phyloP scores from a whole-genome alignment of 2,113 vertebrate genomes.

The Equus quagga region DNA sequence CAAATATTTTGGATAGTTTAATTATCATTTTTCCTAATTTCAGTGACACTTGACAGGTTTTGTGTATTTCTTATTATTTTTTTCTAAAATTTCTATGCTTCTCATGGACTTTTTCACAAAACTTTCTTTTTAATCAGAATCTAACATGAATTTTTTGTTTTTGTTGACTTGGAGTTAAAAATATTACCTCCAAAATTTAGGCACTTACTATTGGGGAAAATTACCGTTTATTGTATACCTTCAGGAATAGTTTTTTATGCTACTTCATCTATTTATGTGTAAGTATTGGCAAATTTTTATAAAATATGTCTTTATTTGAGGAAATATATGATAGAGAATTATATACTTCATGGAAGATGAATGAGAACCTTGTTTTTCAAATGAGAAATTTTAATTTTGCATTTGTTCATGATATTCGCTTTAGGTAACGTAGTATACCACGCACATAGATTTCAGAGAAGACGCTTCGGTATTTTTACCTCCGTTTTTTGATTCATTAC shows the following conservation, averaged over 20 bases:
- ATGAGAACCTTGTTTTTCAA: not conserved
- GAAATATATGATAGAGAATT: not conserved
- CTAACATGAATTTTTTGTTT: not conserved
- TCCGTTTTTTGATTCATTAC: not conserved
- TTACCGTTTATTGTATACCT: not conserved
- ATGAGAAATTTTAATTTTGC: not conserved
- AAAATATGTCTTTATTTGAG: not conserved
- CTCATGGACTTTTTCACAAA: not conserved
- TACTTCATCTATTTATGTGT: not conserved
- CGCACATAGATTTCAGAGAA: not conserved
- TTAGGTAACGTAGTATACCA: not conserved
- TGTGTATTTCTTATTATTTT: not conserved
- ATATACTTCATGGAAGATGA: not conserved
- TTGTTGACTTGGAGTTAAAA: not conserved
- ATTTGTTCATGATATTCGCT: not conserved
- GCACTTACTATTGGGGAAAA: not conserved
- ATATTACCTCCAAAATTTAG: not conserved
- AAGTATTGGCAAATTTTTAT: not conserved
- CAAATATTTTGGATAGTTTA: not conserved
- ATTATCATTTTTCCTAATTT: constrained; percentile 37
- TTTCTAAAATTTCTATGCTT: not conserved
- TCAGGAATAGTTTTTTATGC: not conserved
- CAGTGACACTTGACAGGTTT: not conserved
- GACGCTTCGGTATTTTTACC: not conserved
- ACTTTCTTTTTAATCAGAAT: not conserved